phyloP scores from a whole-genome alignment of 2,888 invertebrate genomes.

The Flabesymbios commensalis region DNA sequence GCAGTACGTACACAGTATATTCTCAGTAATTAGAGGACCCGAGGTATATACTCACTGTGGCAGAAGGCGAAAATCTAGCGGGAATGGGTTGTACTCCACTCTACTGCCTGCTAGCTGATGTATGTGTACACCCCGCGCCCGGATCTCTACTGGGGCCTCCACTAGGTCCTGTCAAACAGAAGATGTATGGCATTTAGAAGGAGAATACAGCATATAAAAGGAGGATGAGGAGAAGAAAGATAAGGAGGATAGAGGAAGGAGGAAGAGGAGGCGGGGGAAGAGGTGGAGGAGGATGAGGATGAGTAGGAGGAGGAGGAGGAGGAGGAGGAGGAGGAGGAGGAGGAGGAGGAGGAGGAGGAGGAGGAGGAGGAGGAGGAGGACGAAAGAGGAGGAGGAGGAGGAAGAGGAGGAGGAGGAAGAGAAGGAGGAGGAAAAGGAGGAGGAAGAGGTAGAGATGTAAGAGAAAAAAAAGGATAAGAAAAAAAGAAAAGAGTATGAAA shows the following conservation, averaged over 20 bases:
- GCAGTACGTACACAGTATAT: too few relatives aligned
- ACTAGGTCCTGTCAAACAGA: too few relatives aligned
- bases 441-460: background rate
- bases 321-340: background rate
- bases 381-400: background rate
- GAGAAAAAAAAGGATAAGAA: background rate
- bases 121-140: constrained; percentile 11
- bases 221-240: too few relatives aligned
- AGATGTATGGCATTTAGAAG: too few relatives aligned
- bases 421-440: background rate
- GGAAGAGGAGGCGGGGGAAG: background rate
- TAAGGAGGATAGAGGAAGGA: background rate
- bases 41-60: constrained; percentile 16
- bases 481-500: background rate
- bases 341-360: background rate
- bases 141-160: constrained; percentile 16
- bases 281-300: background rate
- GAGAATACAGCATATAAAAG: too few relatives aligned
- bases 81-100: constrained; percentile 20
- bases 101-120: constrained; percentile 19
- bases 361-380: background rate
- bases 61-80: constrained; percentile 4
- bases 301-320: background rate
- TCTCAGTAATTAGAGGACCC: too few relatives aligned
- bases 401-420: background rate